These are phyloP conservation scores for Aradophagus sp. DNA, from an alignment of 1,140 invertebrate genomes.

Conservation along the genomic window DNA sequence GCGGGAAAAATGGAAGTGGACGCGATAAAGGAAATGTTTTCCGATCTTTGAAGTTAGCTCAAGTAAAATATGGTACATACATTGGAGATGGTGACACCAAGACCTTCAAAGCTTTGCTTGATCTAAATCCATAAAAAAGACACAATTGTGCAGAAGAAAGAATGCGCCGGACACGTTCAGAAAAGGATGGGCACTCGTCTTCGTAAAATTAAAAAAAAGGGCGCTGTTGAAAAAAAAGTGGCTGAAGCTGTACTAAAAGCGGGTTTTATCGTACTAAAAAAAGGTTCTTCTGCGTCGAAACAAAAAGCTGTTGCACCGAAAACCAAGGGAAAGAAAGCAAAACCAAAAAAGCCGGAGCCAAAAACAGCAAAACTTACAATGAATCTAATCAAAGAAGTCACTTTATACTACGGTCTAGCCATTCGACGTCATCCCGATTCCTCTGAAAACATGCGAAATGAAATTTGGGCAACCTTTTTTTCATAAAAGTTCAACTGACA, in stretches of 20 bases:
- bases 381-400: constrained; percentile 11
- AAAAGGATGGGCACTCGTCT: constrained; percentile 10
- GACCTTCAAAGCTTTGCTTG: neutral
- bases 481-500: constrained; percentile 39
- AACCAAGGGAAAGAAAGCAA: too few species aligned
- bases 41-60: neutral
- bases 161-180: constrained; percentile 3
- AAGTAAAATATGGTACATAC: constrained; percentile 2
- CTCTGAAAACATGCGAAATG: constrained; percentile 32
- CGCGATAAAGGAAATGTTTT: neutral
- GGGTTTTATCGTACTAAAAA: too few species aligned
- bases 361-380: constrained; percentile 17
- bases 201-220: constrained; percentile 9
- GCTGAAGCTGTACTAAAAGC: too few species aligned
- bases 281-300: too few species aligned
- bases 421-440: constrained; percentile 30
- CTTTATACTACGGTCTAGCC: constrained; percentile 31
- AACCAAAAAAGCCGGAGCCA: neutral
- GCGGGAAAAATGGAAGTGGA: constrained; percentile 1
- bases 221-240: too few species aligned
- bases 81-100: neutral
- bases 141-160: neutral
- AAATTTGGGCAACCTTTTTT: constrained; percentile 34
- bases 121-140: neutral
- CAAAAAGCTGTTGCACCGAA: too few species aligned